Percentiles rank a stretch among this genome's conserved stretches.
Conservation (phyloP, 2,113 vertebrate genomes). For the Epinephelus cyanopodus region DNA sequence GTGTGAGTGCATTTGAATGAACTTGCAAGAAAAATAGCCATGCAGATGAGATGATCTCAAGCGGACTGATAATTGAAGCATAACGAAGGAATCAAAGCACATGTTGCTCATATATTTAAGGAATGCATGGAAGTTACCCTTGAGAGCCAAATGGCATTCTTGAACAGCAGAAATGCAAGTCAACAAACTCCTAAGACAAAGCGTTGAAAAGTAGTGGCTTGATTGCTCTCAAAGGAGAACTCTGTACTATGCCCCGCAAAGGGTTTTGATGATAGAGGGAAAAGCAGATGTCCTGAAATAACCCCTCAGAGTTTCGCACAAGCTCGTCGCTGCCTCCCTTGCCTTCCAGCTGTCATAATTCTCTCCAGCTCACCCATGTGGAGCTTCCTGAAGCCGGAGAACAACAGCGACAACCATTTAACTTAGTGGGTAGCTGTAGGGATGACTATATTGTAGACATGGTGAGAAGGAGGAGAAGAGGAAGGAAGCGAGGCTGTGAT, state of each 20-base stretch:
- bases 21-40: background rate
- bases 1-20: background rate
- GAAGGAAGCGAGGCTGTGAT: slow-evolving; percentile 27
- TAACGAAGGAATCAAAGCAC: slow-evolving; percentile 15
- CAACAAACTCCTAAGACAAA: background rate
- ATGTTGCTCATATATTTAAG: slow-evolving; percentile 39
- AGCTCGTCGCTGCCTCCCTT: slow-evolving; percentile 2
- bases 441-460: slow-evolving; percentile 6
- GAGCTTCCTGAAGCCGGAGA: slow-evolving; percentile 16
- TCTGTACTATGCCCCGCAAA: background rate
- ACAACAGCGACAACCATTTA: slow-evolving; percentile 24
- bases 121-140: slow-evolving; percentile 41
- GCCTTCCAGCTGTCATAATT: slow-evolving; percentile 40
- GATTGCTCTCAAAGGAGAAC: background rate
- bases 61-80: slow-evolving; percentile 22
- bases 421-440: slow-evolving; percentile 1
- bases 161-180: background rate
- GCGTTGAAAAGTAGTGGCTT: background rate
- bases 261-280: background rate
- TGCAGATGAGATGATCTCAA: slow-evolving; percentile 13
- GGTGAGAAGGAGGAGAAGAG: background rate
- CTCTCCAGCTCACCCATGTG: background rate
- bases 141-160: background rate
- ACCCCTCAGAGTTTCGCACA: slow-evolving; percentile 23
- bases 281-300: slow-evolving; percentile 49